Base-by-base conservation (phyloP, 2,113 vertebrate genomes). In the Semnornis frantzii region DNA sequence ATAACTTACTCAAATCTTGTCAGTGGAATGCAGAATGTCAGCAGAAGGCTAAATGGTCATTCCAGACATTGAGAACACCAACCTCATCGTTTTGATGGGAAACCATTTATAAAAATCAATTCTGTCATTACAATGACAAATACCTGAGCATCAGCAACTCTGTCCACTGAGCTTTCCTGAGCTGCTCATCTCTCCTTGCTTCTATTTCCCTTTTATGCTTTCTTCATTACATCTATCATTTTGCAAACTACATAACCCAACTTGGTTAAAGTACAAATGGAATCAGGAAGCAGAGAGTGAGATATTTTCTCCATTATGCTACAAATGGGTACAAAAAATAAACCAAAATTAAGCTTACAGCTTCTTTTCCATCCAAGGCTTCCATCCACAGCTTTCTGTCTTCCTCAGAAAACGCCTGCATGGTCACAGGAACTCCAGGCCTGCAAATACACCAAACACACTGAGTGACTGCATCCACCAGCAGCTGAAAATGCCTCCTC, bases 291-390 rank as follows among this genome's bases (percentile, higher is more conserved):
- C 12, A 59, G 50, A 8, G 15, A 3, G 13, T 19, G 10, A 79
- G 14, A 66, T 10, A 77, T 60, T 72, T 60, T 77, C 52, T 73
- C 17, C 34, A 66, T 19, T 30, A 79, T 2, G 10, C 7, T 68
- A 57, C 9, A 84, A n/a, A 52, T 10, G 3, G 46, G 77, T 7
- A 46, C 31, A 33, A 28, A 8, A 27, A 48, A 14, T 27, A 79
- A 4, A 42, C 14, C 27, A 15, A 59, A 64, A 28, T 17, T 4
- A 27, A 42, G 92, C 98, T 98, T 98, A 99, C 99, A 89, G 98
- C 97, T 94, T 99, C 99, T 97, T 99, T 99, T 95, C 99, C 99
- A 89, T 98, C 99, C 98, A 99, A 98, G 54, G 98, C 99, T 95
- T 99, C 99, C 97, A 99, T 98, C 99, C 99, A 99, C 80, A 98